Base-by-base conservation (phyloP, 2,113 vertebrate genomes). In the Lontra canadensis region DNA sequence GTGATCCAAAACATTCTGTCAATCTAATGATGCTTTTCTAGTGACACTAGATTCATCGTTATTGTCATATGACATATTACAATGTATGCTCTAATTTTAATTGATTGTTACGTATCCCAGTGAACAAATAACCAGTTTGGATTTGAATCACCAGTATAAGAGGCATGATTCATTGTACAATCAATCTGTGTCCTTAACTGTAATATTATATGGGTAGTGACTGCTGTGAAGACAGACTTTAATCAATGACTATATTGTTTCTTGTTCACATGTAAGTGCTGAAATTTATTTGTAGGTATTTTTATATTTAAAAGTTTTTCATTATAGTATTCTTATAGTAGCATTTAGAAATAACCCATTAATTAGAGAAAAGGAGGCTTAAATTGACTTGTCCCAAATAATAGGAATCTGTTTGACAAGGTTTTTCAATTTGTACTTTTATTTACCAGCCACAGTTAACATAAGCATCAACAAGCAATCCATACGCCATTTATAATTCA, bases 261-360 rank as follows among this genome's bases (percentile, higher is more conserved):
- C 17, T 91, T 63, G 29, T 12, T 73, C 26, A 20, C 67, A 78
- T 84, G 52, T 39, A 34, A 49, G 47, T 63, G 26, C 1, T 61
- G 3, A 57, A 42, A 73, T 71, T 44, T 59, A 73, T 52, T 79
- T 76, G 15, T 57, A 92, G 21, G 0, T 59, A 78, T 95, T 71
- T 82, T 84, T 73, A 61, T 89, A 65, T 88, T 67, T 87, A 26
- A 88, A 94, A 85, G 31, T 18, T 67, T 74, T 81, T 96, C 25
- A 82, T 59, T 84, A 31, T 15, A 74, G 3, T 87, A 49, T 63
- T 71, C 12, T 20, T 71, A 69, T 14, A 29, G 25, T 57, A 88
- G 2, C 17, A 92, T 44, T 95, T 78, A 83, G 25, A 87, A 67
- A 17, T 29, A 29, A 55, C 26, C 15, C 82, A 31, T 6, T 63